Conservation (phyloP, 1,140 invertebrate species). For the Calephelis nemesis region DNA sequence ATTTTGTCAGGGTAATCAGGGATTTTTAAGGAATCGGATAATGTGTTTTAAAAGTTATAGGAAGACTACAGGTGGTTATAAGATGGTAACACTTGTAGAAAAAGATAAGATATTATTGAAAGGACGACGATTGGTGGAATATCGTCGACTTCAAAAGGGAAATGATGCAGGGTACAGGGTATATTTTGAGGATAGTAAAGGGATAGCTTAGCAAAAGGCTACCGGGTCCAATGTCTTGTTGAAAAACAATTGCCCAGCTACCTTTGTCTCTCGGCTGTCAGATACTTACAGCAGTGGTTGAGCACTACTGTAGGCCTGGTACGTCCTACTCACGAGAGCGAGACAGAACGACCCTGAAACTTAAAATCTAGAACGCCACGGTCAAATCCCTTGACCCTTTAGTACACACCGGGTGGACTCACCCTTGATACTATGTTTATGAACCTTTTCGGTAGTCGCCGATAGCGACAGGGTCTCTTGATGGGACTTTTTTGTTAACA, state of each 20-base stretch:
- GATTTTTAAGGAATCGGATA: no score
- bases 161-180: background rate
- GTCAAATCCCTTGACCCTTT: constrained; percentile 56
- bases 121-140: no score
- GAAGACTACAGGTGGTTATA: no score
- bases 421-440: constrained; percentile 71
- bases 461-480: constrained; percentile 59
- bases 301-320: constrained; percentile 56
- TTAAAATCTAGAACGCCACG: constrained; percentile 45
- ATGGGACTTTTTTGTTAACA: constrained; percentile 44
- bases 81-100: no score
- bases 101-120: no score
- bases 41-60: no score
- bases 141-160: constrained; percentile 2
- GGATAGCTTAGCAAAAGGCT: constrained; percentile 40
- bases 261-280: constrained; percentile 55
- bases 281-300: constrained; percentile 69
- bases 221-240: constrained; percentile 72
- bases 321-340: constrained; percentile 41
- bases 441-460: constrained; percentile 53
- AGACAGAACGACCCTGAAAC: constrained; percentile 42
- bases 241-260: constrained; percentile 73
- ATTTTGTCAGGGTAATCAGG: no score
- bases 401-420: constrained; percentile 57
- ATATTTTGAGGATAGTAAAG: background rate